Evolutionary conservation across 2,797 vertebrate species (phyloP), one percentile per base, ranked within the genome.

Genomic region (Acanthiza pusilla): DNA sequence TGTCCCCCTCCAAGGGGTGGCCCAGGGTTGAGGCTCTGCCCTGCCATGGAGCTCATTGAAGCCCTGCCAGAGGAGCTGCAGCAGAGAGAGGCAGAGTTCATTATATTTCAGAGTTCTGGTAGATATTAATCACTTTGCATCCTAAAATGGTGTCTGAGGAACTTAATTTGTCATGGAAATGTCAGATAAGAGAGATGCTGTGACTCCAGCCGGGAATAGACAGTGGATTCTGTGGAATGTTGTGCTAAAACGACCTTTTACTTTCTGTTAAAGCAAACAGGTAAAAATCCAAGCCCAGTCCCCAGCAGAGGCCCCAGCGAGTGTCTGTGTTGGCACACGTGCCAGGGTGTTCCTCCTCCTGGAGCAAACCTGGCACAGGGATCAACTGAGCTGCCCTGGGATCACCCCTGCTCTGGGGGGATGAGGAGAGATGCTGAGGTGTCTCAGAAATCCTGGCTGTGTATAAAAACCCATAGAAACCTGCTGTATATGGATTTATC

Each of bases 131-230:
- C 82, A 89, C 66, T 89, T 54, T 30, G 16, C 85, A 83, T 79
- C 89, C 88, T 51, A 75, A 93, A 88, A 79, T 79, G 68, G 68
- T 50, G 16, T 66, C 85, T 34, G 60, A 89, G 91, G 75, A 88
- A 91, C 91, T 89, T 93, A 89, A 93, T 93, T 95, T 92, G 84
- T 93, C 15, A 12, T 71, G 90, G 82, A 94, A 96, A 96, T 96
- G 93, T 94, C 94, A 93, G 90, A 38, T 88, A 83, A 93, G 82
- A 89, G 87, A 91, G 88, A 88, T 27, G 45, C 82, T 0, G 6
- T 5, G 3, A 45, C 55, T 96, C 88, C 78, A 85, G 8, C 72
- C 2, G 55, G 84, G 90, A 89, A 67, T 30, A 89, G 93, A 62
- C 85, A 89, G 68, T 51, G 91, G 83, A 60, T 23, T 36, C 63